phyloP scores from a whole-genome alignment of 2,113 vertebrate genomes.

The Nothobranchius furzeri region DNA sequence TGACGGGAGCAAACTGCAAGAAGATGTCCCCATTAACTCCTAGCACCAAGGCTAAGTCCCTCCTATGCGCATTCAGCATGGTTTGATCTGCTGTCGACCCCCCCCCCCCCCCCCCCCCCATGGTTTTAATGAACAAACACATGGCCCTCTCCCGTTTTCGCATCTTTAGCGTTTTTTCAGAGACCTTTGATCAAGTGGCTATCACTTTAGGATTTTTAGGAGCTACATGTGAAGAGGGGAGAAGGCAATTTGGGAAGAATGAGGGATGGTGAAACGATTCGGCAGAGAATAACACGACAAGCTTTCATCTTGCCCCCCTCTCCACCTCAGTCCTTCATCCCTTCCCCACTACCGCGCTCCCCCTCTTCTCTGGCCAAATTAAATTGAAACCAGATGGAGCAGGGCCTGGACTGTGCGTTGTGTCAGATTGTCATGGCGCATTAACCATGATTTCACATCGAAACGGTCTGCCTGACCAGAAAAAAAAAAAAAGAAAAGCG shows the following conservation, averaged over 20 bases:
- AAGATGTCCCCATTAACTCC: slow-evolving; percentile 86
- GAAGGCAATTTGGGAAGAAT: slow-evolving; percentile 81
- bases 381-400: slow-evolving; percentile 85
- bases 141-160: slow-evolving; percentile 77
- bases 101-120: slow-evolving; percentile 63
- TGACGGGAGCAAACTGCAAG: slow-evolving; percentile 89
- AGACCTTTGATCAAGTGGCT: slow-evolving; percentile 82
- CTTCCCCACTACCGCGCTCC: slow-evolving; percentile 45
- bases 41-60: slow-evolving; percentile 71
- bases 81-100: slow-evolving; percentile 37
- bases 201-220: slow-evolving; percentile 77
- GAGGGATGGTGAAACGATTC: slow-evolving; percentile 80
- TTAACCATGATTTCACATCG: slow-evolving; percentile 73
- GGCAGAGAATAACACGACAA: slow-evolving; percentile 77
- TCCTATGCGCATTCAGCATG: slow-evolving; percentile 74
- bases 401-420: slow-evolving; percentile 61
- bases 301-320: slow-evolving; percentile 78
- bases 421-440: slow-evolving; percentile 75
- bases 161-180: slow-evolving; percentile 88
- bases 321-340: slow-evolving; percentile 46
- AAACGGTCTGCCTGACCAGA: slow-evolving; percentile 61
- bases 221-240: slow-evolving; percentile 43
- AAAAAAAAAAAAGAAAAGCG: slow-evolving; percentile 23
- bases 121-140: slow-evolving; percentile 83
- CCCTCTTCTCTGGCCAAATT: slow-evolving; percentile 72